Conservation (phyloP, 2,888 invertebrate species). For the Parnassius smintheus region DNA sequence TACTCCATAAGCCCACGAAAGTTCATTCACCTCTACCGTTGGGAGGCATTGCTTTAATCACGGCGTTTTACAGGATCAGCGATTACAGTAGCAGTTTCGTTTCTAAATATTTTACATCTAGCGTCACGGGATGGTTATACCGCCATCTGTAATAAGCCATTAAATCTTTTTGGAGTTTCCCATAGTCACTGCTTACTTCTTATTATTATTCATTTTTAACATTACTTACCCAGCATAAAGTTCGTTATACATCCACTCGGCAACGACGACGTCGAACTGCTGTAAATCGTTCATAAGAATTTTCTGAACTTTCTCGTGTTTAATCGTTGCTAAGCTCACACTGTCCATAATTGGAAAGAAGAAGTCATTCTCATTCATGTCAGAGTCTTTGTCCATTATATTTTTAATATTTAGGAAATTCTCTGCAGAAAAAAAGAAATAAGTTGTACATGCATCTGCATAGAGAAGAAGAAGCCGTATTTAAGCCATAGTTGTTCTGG, state of each 20-base stretch:
- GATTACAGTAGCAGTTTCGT: too few relatives aligned
- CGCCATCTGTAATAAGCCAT: too few relatives aligned
- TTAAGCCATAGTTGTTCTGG: too few relatives aligned
- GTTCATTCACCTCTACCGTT: too few relatives aligned
- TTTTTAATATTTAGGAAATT: constrained; percentile 20
- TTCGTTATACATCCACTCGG: constrained; percentile 53
- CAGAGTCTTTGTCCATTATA: constrained; percentile 12
- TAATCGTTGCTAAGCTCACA: constrained; percentile 15
- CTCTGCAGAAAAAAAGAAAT: constrained; percentile 6
- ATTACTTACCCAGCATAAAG: constrained; percentile 14
- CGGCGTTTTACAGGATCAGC: too few relatives aligned
- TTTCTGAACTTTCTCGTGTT: constrained; percentile 23
- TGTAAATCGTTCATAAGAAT: constrained; percentile 40
- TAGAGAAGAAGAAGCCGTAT: too few relatives aligned
- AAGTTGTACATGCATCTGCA: too few relatives aligned
- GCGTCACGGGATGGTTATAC: too few relatives aligned
- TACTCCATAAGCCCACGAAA: too few relatives aligned
- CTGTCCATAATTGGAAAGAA: constrained; percentile 21
- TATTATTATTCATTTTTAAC: not conserved
- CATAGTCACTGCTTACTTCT: not conserved
- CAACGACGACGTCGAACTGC: constrained; percentile 50
- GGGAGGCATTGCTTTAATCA: too few relatives aligned
- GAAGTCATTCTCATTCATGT: constrained; percentile 11
- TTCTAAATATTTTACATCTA: too few relatives aligned
- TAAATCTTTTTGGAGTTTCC: too few relatives aligned